Evolutionary conservation across 2,113 vertebrate genomes (phyloP).

Genomic region (Alexandromys fortis): DNA sequence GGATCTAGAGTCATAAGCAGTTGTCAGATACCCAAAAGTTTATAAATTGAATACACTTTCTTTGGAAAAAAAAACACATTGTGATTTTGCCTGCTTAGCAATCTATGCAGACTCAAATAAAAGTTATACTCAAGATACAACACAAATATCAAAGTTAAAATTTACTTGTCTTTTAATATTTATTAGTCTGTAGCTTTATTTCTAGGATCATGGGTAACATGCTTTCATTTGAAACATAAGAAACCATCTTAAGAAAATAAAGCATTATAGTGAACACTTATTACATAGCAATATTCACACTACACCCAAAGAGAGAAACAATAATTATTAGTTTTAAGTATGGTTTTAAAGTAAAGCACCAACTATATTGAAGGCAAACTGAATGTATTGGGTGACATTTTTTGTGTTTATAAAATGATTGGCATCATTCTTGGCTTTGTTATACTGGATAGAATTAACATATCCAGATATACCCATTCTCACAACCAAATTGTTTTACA

Average conservation of each 20-base stretch:
- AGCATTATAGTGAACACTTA: too few species aligned
- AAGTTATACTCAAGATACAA: background rate
- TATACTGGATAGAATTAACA: background rate
- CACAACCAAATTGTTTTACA: background rate
- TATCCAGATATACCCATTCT: background rate
- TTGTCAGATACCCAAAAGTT: background rate
- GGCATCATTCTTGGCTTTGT: background rate
- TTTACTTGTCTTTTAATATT: background rate
- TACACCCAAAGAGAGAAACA: background rate
- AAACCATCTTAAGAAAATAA: background rate
- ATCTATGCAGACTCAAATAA: background rate
- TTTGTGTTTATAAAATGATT: background rate
- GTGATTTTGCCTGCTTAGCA: background rate
- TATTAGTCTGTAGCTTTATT: background rate
- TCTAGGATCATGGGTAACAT: background rate
- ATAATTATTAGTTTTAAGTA: too few species aligned
- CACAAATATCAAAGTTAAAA: background rate
- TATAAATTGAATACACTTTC: background rate
- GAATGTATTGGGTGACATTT: rapidly evolving
- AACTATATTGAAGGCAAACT: too few species aligned
- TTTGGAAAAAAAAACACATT: background rate
- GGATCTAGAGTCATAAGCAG: background rate
- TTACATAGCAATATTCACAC: background rate
- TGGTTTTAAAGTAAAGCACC: background rate
- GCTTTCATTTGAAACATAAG: too few species aligned